phyloP scores from a whole-genome alignment of 2,888 invertebrate genomes.

The Caenorhabditis panamensis region DNA sequence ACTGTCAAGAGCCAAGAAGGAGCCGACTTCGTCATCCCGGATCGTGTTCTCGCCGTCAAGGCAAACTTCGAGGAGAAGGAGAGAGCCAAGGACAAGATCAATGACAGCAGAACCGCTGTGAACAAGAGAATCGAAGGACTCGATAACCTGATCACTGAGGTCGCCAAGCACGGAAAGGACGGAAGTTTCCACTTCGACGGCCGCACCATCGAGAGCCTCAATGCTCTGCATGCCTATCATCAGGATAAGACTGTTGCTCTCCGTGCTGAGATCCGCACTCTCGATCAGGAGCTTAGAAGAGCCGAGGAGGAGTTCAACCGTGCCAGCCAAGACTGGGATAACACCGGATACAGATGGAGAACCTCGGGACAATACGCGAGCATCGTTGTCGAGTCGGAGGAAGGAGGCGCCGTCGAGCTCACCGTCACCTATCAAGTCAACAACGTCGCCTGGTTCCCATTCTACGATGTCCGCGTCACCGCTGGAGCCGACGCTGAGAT shows the following conservation, averaged over 20 bases:
- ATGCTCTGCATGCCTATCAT: conserved; percentile 43
- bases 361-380: conserved; percentile 45
- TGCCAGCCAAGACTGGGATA: conserved; percentile 49
- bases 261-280: conserved; percentile 29
- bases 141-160: conserved; percentile 49
- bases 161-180: conserved; percentile 38
- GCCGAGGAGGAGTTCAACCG: conserved; percentile 47
- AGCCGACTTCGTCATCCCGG: conserved; percentile 47
- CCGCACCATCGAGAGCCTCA: conserved; percentile 49
- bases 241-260: conserved; percentile 42
- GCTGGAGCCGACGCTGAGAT: conserved; percentile 42
- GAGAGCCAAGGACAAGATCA: conserved; percentile 35
- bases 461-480: conserved; percentile 73
- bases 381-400: conserved; percentile 47
- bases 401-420: conserved; percentile 30
- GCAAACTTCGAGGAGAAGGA: conserved; percentile 41
- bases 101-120: conserved; percentile 42
- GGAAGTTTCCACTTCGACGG: conserved; percentile 47
- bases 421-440: conserved; percentile 66
- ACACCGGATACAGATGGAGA: conserved; percentile 56
- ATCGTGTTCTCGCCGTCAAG: conserved; percentile 43
- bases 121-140: conserved; percentile 53
- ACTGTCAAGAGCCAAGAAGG: conserved; percentile 50
- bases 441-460: conserved; percentile 71
- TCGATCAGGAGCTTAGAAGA: conserved; percentile 32